These are phyloP conservation scores for Numenius arquata DNA, from an alignment of 2,113 vertebrate species.

Conservation along the genomic window DNA sequence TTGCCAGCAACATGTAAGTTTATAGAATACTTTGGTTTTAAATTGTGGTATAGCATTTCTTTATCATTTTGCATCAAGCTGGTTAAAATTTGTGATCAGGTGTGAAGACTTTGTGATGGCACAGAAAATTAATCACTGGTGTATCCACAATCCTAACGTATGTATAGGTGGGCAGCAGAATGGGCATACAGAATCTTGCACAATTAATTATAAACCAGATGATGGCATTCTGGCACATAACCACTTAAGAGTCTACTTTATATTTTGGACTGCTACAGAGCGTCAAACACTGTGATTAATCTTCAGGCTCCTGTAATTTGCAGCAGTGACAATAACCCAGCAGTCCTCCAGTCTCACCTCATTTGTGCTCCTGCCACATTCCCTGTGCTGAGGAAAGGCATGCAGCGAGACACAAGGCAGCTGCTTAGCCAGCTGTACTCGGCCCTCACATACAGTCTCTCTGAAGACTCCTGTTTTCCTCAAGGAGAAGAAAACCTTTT, in stretches of 20 bases:
- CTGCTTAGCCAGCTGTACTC: not conserved
- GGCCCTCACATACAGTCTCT: not conserved
- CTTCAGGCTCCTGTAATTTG: not conserved
- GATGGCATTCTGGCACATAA: not conserved
- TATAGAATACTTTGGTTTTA: not conserved
- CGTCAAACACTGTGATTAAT: not conserved
- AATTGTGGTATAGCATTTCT: not conserved
- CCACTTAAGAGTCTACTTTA: not conserved
- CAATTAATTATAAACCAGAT: not conserved
- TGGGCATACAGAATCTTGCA: not conserved
- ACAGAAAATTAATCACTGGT: not conserved
- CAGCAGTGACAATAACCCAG: not conserved
- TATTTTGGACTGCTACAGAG: not conserved
- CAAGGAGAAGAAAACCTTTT: not conserved
- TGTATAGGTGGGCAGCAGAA: not conserved
- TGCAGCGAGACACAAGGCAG: not conserved
- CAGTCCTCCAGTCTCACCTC: not conserved
- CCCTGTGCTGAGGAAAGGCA: not conserved
- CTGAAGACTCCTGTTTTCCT: not conserved
- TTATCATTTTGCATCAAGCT: not conserved
- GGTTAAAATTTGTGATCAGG: not conserved
- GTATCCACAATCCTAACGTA: not conserved
- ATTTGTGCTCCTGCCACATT: not conserved
- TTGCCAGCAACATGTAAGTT: not conserved
- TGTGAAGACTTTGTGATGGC: not conserved